Base-by-base conservation (phyloP, 2,113 vertebrate genomes). In the Callaeas wilsoni region DNA sequence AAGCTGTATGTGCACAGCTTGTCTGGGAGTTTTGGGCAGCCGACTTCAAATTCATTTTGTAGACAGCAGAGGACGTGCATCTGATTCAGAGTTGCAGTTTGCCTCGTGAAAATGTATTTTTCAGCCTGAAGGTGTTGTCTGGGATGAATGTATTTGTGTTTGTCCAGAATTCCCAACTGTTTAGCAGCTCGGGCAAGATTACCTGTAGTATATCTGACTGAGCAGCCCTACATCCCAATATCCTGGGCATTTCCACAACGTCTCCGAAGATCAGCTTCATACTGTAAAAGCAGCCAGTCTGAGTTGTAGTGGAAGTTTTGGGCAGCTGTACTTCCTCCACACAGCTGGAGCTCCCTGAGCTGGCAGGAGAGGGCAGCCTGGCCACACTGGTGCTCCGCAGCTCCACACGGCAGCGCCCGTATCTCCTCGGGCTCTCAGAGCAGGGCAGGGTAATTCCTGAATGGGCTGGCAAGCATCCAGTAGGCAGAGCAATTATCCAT, bases 401-500 rank as follows among this genome's bases (percentile, higher is more conserved):
- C 60, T 25, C 70, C 67, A 9, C 22, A 4, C 3, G 10, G 67
- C 44, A 27, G 19, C 3, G 7, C n/a, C 42, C 0, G 1, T 3
- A 1, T 15, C 1, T 85, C 33, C 56, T 53, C 55, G n/a, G 42
- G 35, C 79, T 90, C 57, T 44, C 62, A 8, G 16, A 57, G n/a
- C 83, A 53, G 55, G 17, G 35, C 80, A 42, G 9, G 6, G 9
- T 47, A 44, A 70, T 64, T 70, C 82, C 84, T 67, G 52, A 84
- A 55, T 1, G 33, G 52, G 47, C 57, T 95, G 81, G 77, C 81
- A 56, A 33, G 23, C 91, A 9, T 46, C 56, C 64, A 74, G 55
- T 14, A 46, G 65, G 67, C 69, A 74, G n/a, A 56, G 80, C 50
- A 87, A 52, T 84, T 62, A 63, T 22, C 77, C 64, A 15, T 57